These are phyloP conservation scores for Gorilla gorilla DNA, from an alignment of 2,113 vertebrate species.

Conservation along the genomic window DNA sequence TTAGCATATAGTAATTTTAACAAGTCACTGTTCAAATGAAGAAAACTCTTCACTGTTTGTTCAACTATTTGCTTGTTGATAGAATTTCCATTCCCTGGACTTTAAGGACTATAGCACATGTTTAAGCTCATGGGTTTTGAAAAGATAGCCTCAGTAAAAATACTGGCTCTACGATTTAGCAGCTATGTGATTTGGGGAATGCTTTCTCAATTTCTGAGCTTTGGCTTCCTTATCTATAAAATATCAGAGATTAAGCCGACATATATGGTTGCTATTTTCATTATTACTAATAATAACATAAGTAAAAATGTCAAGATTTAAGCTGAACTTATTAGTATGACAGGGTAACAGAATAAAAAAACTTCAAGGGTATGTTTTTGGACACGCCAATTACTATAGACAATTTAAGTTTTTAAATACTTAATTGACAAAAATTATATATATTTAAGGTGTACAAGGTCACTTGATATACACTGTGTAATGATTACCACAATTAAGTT, in stretches of 20 bases:
- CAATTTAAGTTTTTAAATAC: neutral
- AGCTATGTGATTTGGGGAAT: neutral
- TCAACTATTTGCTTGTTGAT: slow-evolving; percentile 8
- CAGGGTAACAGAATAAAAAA: too few relatives aligned
- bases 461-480: neutral
- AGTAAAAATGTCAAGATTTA: slow-evolving; percentile 21
- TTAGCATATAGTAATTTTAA: slow-evolving; percentile 1
- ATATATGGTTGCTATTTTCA: neutral
- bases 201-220: neutral
- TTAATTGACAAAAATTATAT: neutral
- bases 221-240: neutral
- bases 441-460: neutral
- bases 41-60: neutral
- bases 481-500: neutral
- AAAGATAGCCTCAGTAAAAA: neutral
- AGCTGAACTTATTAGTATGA: neutral
- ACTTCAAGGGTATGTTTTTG: slow-evolving; percentile 16
- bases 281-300: neutral
- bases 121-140: neutral
- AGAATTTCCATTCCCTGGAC: neutral
- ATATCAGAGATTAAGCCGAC: neutral
- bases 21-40: neutral
- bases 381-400: neutral
- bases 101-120: neutral
- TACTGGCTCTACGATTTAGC: neutral